Conservation (phyloP, 2,797 vertebrate species). For the Neosilurus mollespiculum region DNA sequence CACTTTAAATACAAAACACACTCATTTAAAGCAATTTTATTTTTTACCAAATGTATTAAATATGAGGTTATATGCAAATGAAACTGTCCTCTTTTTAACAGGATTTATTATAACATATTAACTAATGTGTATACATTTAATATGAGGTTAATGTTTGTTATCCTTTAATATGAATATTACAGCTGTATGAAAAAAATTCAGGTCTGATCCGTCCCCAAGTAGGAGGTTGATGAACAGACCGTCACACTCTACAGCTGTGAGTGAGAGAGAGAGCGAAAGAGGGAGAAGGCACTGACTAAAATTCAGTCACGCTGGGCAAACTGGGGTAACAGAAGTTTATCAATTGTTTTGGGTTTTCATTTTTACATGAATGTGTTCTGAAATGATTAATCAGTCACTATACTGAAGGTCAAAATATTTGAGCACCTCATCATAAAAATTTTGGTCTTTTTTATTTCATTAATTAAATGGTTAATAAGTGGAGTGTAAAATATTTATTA, state of each 20-base stretch:
- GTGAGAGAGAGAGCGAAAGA: background rate
- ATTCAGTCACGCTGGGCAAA: slow-evolving; percentile 42
- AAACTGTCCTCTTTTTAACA: background rate
- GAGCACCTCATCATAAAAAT: background rate
- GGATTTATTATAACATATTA: background rate
- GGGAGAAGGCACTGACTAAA: background rate
- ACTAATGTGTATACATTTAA: background rate
- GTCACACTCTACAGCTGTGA: slow-evolving; percentile 68
- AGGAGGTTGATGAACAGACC: slow-evolving; percentile 70
- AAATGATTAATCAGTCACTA: background rate
- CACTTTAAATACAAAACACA: background rate
- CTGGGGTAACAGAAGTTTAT: background rate
- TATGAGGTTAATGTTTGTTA: background rate
- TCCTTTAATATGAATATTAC: background rate
- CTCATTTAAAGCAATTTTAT: background rate
- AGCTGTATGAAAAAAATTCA: slow-evolving; percentile 67
- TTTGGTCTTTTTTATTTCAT: background rate
- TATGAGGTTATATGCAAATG: background rate
- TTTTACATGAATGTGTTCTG: background rate
- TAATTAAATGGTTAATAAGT: background rate
- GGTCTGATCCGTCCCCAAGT: slow-evolving; percentile 64
- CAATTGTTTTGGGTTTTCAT: background rate
- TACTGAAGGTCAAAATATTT: background rate
- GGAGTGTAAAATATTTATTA: background rate
- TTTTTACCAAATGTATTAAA: background rate